These are phyloP conservation scores for Ophthalmolycus amberensis DNA, from an alignment of 2,113 vertebrate genomes.

Conservation along the genomic window DNA sequence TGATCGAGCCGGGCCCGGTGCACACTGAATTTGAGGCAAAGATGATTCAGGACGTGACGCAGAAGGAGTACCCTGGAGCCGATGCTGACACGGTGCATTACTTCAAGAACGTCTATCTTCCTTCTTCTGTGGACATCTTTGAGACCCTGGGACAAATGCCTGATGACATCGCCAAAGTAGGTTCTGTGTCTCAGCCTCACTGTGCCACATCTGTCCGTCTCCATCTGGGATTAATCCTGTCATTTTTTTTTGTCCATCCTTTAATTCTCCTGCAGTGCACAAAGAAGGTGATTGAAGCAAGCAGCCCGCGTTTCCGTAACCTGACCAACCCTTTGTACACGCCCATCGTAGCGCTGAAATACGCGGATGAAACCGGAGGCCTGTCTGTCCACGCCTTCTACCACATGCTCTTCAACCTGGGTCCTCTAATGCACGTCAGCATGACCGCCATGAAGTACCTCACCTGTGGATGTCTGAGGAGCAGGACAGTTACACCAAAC, in stretches of 20 bases:
- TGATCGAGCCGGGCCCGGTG: conserved; percentile 85
- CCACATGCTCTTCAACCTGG: conserved; percentile 89
- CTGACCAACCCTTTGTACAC: conserved; percentile 88
- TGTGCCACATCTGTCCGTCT: not conserved
- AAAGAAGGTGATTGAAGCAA: conserved; percentile 86
- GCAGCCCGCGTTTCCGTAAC: conserved; percentile 86
- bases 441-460: conserved; percentile 86
- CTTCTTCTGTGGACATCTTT: conserved; percentile 82
- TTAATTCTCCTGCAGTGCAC: conserved; percentile 78
- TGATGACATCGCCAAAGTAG: conserved; percentile 81
- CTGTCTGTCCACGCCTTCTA: conserved; percentile 88
- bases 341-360: conserved; percentile 88
- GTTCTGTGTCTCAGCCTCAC: conserved; percentile 15
- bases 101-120: conserved; percentile 85
- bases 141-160: conserved; percentile 83
- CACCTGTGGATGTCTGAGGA: conserved; percentile 85
- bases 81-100: conserved; percentile 79
- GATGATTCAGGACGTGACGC: conserved; percentile 81
- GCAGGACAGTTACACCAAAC: conserved; percentile 70
- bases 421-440: conserved; percentile 85
- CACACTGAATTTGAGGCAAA: conserved; percentile 85
- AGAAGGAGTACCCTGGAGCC: conserved; percentile 74
- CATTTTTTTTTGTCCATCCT: not conserved
- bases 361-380: conserved; percentile 87
- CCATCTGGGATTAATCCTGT: not conserved